phyloP scores from a whole-genome alignment of 2,797 vertebrate species.

The Columba guinea region DNA sequence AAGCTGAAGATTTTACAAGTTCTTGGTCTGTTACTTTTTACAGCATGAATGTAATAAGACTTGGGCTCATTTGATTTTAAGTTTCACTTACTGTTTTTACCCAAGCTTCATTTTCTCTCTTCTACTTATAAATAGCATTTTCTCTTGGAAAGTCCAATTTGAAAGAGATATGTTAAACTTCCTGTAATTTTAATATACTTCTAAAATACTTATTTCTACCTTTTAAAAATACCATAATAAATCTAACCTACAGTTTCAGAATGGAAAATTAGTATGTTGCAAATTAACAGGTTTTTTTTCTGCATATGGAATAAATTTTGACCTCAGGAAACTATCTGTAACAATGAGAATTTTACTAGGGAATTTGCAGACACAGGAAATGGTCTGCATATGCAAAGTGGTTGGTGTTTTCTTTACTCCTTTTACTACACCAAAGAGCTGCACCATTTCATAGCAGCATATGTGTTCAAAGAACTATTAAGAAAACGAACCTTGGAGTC shows the following conservation, averaged over 20 bases:
- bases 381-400: not conserved
- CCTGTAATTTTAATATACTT: not conserved
- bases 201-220: not conserved
- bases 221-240: not conserved
- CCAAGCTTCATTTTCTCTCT: not conserved
- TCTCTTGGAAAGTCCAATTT: not conserved
- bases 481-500: not conserved
- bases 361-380: not conserved
- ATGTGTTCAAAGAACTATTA: not conserved
- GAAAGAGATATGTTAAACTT: not conserved
- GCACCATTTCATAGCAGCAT: not conserved
- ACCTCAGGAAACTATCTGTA: not conserved
- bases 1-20: not conserved
- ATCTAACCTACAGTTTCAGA: not conserved
- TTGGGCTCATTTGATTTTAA: not conserved
- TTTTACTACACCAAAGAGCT: not conserved
- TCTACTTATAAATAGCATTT: not conserved
- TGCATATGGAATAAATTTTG: not conserved
- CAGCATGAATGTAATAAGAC: not conserved
- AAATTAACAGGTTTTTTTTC: not conserved
- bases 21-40: not conserved
- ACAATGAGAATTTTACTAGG: not conserved
- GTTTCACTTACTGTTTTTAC: not conserved
- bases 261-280: not conserved
- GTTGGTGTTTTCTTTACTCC: not conserved